phyloP scores from a whole-genome alignment of 2,888 invertebrate species.

The Drosophila parthenogenetica region DNA sequence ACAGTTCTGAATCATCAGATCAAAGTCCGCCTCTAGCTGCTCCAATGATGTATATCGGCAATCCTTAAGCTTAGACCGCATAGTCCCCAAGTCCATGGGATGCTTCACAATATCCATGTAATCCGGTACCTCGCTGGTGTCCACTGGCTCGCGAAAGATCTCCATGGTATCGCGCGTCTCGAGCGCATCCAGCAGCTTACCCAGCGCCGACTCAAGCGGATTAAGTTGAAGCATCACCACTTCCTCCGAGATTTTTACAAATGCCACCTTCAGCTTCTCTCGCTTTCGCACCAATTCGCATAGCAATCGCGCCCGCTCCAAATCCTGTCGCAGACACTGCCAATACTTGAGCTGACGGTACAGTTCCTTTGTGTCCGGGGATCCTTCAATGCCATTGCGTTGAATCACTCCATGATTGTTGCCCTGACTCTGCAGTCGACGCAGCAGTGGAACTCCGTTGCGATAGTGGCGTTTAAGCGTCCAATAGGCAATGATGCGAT shows the following conservation, averaged over 20 bases:
- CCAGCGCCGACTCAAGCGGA: slow-evolving; percentile 92
- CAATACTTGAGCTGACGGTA: slow-evolving; percentile 96
- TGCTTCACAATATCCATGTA: slow-evolving; percentile 93
- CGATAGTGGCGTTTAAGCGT: slow-evolving; percentile 97
- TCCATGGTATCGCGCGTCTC: slow-evolving; percentile 92
- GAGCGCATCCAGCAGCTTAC: slow-evolving; percentile 91
- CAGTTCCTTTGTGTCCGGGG: slow-evolving; percentile 90
- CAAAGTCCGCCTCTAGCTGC: slow-evolving; percentile 95
- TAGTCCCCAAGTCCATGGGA: slow-evolving; percentile 96
- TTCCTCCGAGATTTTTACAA: slow-evolving; percentile 92
- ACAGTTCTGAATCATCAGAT: slow-evolving; percentile 98
- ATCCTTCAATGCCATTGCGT: slow-evolving; percentile 87
- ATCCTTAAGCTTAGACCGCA: slow-evolving; percentile 91
- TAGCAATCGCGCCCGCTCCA: slow-evolving; percentile 95
- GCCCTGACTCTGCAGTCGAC: slow-evolving; percentile 91
- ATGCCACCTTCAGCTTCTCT: slow-evolving; percentile 96
- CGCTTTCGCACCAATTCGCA: slow-evolving; percentile 98
- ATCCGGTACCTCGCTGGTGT: slow-evolving; percentile 94
- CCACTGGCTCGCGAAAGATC: slow-evolving; percentile 97
- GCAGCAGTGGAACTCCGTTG: slow-evolving; percentile 97
- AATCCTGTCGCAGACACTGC: slow-evolving; percentile 96
- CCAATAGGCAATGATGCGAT: slow-evolving; percentile 97
- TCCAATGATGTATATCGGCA: slow-evolving; percentile 90
- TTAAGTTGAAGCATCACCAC: slow-evolving; percentile 92
- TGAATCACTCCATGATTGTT: slow-evolving; percentile 86